These are phyloP conservation scores for Felis catus DNA, from an alignment of 2,113 vertebrate species.

Conservation along the genomic window F.catus_Fca126_mat1.0 CM031414.1:121235501-121236000, in stretches of 20 bases:
- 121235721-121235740: conserved; percentile 83
- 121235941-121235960: not conserved
- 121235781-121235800: not conserved
- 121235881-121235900: not conserved
- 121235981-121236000: not conserved
- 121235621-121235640: conserved; percentile 78
- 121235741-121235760: conserved; percentile 83
- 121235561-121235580: conserved; percentile 86
- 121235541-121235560: conserved; percentile 82
- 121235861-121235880: not conserved
- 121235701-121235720: conserved; percentile 83
- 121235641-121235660: conserved; percentile 87
- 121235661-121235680: conserved; percentile 87
- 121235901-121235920: not conserved
- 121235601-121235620: conserved; percentile 70
- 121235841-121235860: not conserved
- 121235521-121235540: conserved; percentile 77
- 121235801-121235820: not conserved
- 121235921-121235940: not conserved
- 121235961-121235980: not conserved
- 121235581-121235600: conserved; percentile 74
- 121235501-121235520: conserved; percentile 78
- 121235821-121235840: not conserved
- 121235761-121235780: conserved; percentile 53
- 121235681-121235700: conserved; percentile 89